phyloP scores from a whole-genome alignment of 2,888 invertebrate genomes.

The Antheraea assamensis region DNA sequence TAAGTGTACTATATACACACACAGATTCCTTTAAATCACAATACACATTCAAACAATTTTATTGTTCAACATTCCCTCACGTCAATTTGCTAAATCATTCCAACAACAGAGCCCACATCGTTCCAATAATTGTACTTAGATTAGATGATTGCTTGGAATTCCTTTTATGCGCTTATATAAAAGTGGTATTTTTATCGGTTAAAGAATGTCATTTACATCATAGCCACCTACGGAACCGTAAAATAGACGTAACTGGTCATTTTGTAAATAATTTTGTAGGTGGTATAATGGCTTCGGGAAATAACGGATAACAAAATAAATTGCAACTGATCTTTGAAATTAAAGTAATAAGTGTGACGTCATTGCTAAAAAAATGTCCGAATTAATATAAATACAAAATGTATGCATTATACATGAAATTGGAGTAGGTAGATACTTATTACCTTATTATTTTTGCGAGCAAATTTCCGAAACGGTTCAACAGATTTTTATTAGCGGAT shows the following conservation, averaged over 20 bases:
- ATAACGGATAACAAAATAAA: not conserved
- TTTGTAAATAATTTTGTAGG: conserved; percentile 15
- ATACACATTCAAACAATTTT: conserved; percentile 13
- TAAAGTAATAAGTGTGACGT: not conserved
- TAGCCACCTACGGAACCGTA: not conserved
- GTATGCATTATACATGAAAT: too few species aligned
- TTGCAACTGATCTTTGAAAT: not conserved
- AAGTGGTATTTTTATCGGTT: not conserved
- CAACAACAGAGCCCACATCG: conserved; percentile 19
- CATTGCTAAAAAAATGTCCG: not conserved
- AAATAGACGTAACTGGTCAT: conserved; percentile 4
- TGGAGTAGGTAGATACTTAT: too few species aligned
- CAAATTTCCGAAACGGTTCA: too few species aligned
- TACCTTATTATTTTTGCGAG: too few species aligned
- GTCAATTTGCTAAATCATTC: conserved; percentile 14
- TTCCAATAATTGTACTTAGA: conserved; percentile 22
- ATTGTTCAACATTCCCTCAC: conserved; percentile 15
- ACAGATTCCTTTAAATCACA: conserved; percentile 12
- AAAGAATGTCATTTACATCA: conserved; percentile 2
- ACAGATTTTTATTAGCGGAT: too few species aligned
- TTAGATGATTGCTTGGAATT: conserved; percentile 23
- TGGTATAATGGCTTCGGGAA: conserved; percentile 1
- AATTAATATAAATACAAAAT: not conserved
- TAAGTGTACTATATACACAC: not conserved
- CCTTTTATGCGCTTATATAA: conserved; percentile 7